A percentile compares a stretch with the other conserved stretches of the same genome.
phyloP scores from a whole-genome alignment of 1,140 invertebrate species.

The Brachystomella parvula region DNA sequence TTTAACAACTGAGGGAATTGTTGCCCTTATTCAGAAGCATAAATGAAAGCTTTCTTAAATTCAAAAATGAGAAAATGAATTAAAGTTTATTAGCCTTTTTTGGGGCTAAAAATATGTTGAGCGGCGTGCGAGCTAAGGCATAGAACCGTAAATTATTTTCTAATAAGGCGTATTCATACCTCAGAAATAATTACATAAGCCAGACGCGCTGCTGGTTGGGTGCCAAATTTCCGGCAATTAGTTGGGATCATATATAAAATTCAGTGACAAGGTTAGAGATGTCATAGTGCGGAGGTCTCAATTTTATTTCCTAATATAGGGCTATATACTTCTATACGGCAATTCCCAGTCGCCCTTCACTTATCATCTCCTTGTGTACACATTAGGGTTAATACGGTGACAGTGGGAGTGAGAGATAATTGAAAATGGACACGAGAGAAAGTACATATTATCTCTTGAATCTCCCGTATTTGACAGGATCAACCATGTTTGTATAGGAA shows the following conservation, averaged over 20 bases:
- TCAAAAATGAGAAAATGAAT: background rate
- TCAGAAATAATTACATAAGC: background rate
- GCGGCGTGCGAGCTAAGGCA: too few relatives aligned
- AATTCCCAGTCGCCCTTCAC: background rate
- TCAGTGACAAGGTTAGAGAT: background rate
- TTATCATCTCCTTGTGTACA: background rate
- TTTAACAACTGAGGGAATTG: background rate
- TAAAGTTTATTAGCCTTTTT: too few relatives aligned
- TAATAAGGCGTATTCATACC: too few relatives aligned
- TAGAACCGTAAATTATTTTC: too few relatives aligned
- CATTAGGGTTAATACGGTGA: background rate
- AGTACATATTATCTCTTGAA: background rate
- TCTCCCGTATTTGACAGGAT: background rate
- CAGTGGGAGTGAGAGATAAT: background rate
- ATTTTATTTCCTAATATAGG: background rate
- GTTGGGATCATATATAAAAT: background rate
- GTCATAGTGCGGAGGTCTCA: background rate
- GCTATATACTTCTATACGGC: background rate
- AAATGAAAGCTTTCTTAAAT: background rate
- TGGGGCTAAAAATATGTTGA: too few relatives aligned
- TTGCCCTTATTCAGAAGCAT: background rate
- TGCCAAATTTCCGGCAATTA: background rate
- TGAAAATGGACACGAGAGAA: background rate
- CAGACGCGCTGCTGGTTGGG: background rate
- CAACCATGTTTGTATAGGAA: background rate